Evolutionary conservation across 2,113 vertebrate genomes (phyloP).

Genomic region (Mobula hypostoma): DNA sequence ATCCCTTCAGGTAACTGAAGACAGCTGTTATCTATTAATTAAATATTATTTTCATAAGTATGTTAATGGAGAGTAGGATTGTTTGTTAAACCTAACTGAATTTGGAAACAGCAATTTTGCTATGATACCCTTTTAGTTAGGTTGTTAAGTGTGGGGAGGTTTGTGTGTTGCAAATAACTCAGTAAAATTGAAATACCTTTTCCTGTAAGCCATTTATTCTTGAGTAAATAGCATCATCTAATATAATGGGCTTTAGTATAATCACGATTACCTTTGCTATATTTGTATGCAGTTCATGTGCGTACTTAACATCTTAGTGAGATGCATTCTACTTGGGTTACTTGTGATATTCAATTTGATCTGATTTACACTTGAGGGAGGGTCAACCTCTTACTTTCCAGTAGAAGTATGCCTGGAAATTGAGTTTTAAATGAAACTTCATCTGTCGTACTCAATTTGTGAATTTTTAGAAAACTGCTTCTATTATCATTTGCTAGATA

Average conservation of each 20-base stretch:
- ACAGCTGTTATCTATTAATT: neutral
- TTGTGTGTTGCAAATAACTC: neutral
- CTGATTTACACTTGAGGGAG: neutral
- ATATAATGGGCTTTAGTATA: neutral
- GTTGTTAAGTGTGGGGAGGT: neutral
- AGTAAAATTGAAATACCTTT: neutral
- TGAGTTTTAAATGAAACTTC: slow-evolving; percentile 1
- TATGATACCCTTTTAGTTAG: too few species aligned
- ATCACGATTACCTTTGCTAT: slow-evolving; percentile 14
- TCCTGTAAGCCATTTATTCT: neutral
- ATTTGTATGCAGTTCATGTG: neutral
- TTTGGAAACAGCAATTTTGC: neutral
- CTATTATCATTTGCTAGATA: neutral
- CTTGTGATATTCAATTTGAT: neutral
- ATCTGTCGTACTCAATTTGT: slow-evolving; percentile 10
- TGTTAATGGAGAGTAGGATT: neutral
- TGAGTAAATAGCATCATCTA: neutral
- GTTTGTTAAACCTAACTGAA: neutral
- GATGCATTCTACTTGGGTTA: neutral
- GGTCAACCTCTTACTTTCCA: slow-evolving; percentile 10
- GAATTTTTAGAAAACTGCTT: neutral
- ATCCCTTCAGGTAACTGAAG: slow-evolving; percentile 82
- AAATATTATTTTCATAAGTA: neutral
- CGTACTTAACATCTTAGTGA: neutral
- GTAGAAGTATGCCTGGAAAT: neutral